phyloP scores from a whole-genome alignment of 2,888 invertebrate species.

The Margaritifera margaritifera region DNA sequence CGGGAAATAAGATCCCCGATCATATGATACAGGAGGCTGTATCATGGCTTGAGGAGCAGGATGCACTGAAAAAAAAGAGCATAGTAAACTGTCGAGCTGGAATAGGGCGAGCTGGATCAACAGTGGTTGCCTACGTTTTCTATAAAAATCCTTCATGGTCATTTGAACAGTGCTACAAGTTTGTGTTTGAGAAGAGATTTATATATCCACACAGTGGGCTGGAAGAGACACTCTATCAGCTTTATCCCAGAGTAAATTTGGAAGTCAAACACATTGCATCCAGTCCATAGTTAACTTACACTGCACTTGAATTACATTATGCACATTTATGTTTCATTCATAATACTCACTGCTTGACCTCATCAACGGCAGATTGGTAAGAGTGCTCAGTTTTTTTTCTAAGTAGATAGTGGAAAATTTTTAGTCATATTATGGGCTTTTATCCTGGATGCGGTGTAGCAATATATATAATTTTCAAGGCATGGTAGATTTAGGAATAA shows the following conservation, averaged over 20 bases:
- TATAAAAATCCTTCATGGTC: slow-evolving; percentile 27
- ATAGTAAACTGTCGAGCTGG: slow-evolving; percentile 49
- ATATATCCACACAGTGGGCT: slow-evolving; percentile 41
- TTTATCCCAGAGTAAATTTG: slow-evolving; percentile 20
- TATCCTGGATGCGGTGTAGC: too few relatives aligned
- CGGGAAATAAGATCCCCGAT: slow-evolving; percentile 23
- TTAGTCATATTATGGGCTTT: too few relatives aligned
- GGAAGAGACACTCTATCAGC: slow-evolving; percentile 23
- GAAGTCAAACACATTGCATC: too few relatives aligned
- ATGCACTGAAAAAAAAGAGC: slow-evolving; percentile 20
- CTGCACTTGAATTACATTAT: too few relatives aligned
- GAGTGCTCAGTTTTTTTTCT: too few relatives aligned
- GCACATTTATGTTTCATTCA: too few relatives aligned
- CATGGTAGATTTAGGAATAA: too few relatives aligned
- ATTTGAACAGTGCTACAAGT: slow-evolving; percentile 39
- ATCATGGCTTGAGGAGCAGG: slow-evolving; percentile 30
- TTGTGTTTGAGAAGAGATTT: slow-evolving; percentile 31
- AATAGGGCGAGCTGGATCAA: slow-evolving; percentile 47
- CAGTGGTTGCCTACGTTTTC: slow-evolving; percentile 42
- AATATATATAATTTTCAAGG: too few relatives aligned
- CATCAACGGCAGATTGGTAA: too few relatives aligned
- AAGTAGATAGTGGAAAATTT: too few relatives aligned
- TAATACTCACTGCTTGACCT: too few relatives aligned
- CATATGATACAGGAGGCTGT: slow-evolving; percentile 33
- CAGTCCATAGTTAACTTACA: too few relatives aligned